phyloP scores from a whole-genome alignment of 1,140 invertebrate genomes.

The Eubasilissa regina region DNA sequence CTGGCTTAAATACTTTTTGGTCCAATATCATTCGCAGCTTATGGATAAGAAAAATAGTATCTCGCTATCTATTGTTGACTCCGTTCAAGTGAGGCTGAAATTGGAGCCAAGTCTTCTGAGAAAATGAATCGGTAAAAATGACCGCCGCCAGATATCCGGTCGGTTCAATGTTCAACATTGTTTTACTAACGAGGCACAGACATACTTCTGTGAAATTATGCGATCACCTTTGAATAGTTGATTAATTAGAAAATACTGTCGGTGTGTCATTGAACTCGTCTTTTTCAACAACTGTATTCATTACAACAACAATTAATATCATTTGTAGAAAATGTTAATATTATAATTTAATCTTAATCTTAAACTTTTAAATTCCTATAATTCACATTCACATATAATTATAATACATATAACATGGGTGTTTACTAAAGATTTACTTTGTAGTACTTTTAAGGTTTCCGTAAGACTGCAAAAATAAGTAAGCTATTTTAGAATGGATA shows the following conservation, averaged over 20 bases:
- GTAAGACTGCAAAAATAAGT: too few relatives aligned
- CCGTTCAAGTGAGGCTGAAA: constrained; percentile 26
- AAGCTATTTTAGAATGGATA: too few relatives aligned
- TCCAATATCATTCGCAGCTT: constrained; percentile 28
- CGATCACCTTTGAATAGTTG: constrained; percentile 2
- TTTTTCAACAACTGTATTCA: too few relatives aligned
- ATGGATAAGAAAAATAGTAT: constrained; percentile 36
- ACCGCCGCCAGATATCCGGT: constrained; percentile 22
- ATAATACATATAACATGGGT: too few relatives aligned
- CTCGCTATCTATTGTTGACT: constrained; percentile 35
- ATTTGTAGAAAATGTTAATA: too few relatives aligned
- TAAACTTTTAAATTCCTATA: too few relatives aligned
- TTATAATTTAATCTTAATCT: too few relatives aligned
- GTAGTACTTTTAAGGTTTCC: too few relatives aligned
- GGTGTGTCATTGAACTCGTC: too few relatives aligned
- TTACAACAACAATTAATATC: too few relatives aligned
- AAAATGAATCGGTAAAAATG: constrained; percentile 31
- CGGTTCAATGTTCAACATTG: constrained; percentile 1
- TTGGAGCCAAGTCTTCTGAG: neutral
- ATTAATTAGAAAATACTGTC: neutral
- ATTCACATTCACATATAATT: too few relatives aligned
- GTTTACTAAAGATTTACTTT: too few relatives aligned
- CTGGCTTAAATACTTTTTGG: neutral
- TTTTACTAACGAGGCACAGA: constrained; percentile 21
- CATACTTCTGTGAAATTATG: neutral